Evolutionary conservation across 2,888 invertebrate genomes (phyloP).

Genomic region (Flexamia atlantica): DNA sequence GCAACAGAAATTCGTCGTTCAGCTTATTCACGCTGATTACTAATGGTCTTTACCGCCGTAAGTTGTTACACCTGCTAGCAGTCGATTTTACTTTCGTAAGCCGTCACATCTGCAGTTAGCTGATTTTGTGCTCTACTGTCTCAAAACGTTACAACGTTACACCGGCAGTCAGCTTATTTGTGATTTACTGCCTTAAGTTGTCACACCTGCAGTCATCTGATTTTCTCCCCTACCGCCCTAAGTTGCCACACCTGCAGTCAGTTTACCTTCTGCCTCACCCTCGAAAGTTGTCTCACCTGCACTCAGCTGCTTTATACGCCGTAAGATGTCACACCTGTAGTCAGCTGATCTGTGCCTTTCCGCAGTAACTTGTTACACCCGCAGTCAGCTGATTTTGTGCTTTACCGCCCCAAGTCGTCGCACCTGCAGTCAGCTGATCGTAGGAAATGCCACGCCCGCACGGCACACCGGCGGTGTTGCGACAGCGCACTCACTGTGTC

Average conservation of each 20-base stretch:
- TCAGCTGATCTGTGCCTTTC: too few relatives aligned
- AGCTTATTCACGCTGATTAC: neutral
- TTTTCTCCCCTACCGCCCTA: neutral
- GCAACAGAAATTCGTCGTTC: neutral
- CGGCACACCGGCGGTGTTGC: neutral
- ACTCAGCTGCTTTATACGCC: neutral
- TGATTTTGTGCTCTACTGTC: too few relatives aligned
- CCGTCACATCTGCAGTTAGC: too few relatives aligned
- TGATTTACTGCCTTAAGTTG: neutral
- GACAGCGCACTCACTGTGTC: slow-evolving; percentile 32
- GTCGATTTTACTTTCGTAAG: too few relatives aligned
- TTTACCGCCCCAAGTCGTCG: neutral
- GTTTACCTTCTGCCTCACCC: neutral
- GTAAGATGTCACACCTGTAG: slow-evolving; percentile 26
- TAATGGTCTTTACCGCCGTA: too few relatives aligned
- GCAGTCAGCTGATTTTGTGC: neutral
- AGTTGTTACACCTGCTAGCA: too few relatives aligned
- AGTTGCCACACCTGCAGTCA: too few relatives aligned
- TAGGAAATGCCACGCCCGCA: slow-evolving; percentile 40
- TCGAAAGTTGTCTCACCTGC: too few relatives aligned
- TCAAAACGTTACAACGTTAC: too few relatives aligned
- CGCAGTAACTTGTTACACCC: too few relatives aligned
- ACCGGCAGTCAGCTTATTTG: neutral
- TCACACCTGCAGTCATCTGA: slow-evolving; percentile 10
- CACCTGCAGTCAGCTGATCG: slow-evolving; percentile 23